phyloP scores from a whole-genome alignment of 1,140 invertebrate species.

The Cheumatopsyche charites region DNA sequence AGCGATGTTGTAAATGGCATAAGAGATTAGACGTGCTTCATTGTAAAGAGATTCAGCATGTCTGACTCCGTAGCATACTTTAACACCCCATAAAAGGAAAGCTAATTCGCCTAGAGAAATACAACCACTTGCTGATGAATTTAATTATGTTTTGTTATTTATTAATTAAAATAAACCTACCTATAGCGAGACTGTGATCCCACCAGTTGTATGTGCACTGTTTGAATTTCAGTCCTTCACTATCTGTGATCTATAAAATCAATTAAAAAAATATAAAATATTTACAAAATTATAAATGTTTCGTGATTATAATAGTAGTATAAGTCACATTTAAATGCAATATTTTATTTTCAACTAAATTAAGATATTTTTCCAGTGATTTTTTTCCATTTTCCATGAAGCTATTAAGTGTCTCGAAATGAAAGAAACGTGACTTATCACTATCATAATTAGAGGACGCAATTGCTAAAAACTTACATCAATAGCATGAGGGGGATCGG shows the following conservation, averaged over 20 bases:
- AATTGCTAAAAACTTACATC: slow-evolving; percentile 58
- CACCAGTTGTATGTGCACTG: slow-evolving; percentile 92
- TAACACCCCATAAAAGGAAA: slow-evolving; percentile 88
- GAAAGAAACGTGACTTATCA: not conserved
- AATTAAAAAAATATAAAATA: not conserved
- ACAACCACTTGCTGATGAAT: slow-evolving; percentile 1
- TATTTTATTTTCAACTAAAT: not conserved
- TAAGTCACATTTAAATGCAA: not conserved
- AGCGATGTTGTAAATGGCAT: slow-evolving; percentile 93
- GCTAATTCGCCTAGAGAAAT: slow-evolving; percentile 76
- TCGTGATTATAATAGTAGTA: not conserved
- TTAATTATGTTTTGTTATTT: not conserved
- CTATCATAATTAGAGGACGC: not conserved
- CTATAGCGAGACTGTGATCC: slow-evolving; percentile 88
- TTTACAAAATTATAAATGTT: not conserved
- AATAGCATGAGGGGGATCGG: slow-evolving; percentile 77
- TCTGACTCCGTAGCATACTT: slow-evolving; percentile 87
- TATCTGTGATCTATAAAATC: slow-evolving; percentile 70
- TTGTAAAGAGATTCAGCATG: slow-evolving; percentile 92
- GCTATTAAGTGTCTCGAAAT: not conserved
- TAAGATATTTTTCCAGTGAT: too few species aligned
- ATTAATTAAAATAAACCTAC: slow-evolving; percentile 56
- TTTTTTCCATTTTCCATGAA: too few species aligned
- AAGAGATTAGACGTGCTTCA: slow-evolving; percentile 89
- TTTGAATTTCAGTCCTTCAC: slow-evolving; percentile 78